Evolutionary conservation across 1,140 invertebrate species (phyloP).

Genomic region (Apis laboriosa): DNA sequence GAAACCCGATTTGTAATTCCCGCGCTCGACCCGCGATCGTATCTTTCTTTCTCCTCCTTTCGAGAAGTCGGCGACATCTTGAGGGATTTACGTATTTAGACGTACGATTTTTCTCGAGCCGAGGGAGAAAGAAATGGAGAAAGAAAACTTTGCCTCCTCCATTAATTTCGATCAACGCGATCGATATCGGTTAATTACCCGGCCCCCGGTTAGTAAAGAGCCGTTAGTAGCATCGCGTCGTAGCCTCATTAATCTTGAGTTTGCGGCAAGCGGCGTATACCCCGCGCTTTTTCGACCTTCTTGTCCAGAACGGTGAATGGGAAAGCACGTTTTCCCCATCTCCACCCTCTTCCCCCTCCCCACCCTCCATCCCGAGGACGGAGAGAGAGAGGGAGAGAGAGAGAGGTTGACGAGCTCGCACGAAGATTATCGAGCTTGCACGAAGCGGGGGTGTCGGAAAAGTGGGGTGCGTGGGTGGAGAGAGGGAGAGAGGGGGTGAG

Average conservation of each 20-base stretch:
- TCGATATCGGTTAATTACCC: conserved; percentile 15
- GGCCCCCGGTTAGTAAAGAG: neutral
- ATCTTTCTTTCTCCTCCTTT: no score
- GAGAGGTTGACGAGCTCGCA: conserved; percentile 44
- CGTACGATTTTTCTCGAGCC: no score
- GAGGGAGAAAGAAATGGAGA: neutral
- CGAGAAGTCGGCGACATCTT: no score
- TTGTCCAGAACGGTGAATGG: conserved; percentile 4
- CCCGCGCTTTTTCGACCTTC: conserved; percentile 12
- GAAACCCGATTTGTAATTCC: no score
- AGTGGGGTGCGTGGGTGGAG: neutral
- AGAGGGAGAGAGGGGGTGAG: conserved; percentile 14
- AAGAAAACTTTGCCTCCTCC: neutral
- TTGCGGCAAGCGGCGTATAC: neutral
- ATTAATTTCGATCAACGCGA: neutral
- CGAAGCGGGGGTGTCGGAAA: conserved; percentile 56
- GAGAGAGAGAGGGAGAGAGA: no score
- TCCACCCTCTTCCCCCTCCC: neutral
- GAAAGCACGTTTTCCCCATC: conserved; percentile 34
- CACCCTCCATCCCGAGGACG: neutral
- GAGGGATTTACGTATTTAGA: no score
- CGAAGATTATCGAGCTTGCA: conserved; percentile 71
- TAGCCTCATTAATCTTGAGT: conserved; percentile 23
- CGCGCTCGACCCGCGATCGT: no score
- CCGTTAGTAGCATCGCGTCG: neutral